Evolutionary conservation across 1,140 invertebrate species (phyloP), one percentile per base, ranked within the genome.

Genomic region (Halictus rubicundus): DNA sequence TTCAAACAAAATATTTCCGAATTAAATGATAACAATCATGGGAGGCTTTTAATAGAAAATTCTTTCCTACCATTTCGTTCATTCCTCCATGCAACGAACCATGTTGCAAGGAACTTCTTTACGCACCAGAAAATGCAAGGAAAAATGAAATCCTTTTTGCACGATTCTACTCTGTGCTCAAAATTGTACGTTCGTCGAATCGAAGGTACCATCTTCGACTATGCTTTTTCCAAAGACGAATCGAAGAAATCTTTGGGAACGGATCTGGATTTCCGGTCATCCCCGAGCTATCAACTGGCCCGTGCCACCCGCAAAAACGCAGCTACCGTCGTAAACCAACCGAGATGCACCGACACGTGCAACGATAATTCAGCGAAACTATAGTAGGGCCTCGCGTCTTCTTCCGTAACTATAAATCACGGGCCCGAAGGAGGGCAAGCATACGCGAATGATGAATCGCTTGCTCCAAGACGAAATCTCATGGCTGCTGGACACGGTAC

Each of bases 281-380:
- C 74, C 21, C 25, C 21, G 25, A 68, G 39, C 32, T 68, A 60
- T 68, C 65, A 60, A 42, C 42, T 60, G 25, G 25, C 8, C 2
- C 54, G n/a, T 64, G 39, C 49, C 0, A 23, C 46, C 16, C 37
- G 39, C 7, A 37, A 23, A n/a, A 76, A 27, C 65, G 42, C n/a
- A 68, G 68, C 64, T 54, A 76, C 42, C 65, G 25, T 23, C 52
- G 49, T 25, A 23, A 57, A 68, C 54, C 27, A 60, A 49, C 39
- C 39, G 39, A 60, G 74, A 76, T 76, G 74, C 74, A 76, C 54
- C 74, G 74, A 76, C 74, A 76, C 65, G 74, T 68, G 74, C 64
- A 76, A 68, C 74, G 54, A 76, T 76, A 76, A 76, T 68, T 76
- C 74, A 76, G 19, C 64, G 52, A 23, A 64, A 39, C 74, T 74